Conservation (phyloP, 2,888 invertebrate genomes). For the Eilema griseolum region DNA sequence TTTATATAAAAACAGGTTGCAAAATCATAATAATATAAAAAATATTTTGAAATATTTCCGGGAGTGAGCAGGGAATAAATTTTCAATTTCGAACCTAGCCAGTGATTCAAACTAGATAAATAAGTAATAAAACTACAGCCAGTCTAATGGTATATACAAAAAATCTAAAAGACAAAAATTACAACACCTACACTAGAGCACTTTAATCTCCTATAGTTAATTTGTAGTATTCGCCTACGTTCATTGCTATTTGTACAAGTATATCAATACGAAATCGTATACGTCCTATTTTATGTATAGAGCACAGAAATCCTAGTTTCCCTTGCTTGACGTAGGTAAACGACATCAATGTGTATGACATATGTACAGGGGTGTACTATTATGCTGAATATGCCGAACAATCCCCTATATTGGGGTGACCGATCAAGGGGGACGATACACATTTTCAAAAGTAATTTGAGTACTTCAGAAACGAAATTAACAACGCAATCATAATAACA, state of each 20-base stretch:
- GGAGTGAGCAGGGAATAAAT: too few species aligned
- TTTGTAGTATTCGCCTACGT: background rate
- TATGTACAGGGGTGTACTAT: constrained; percentile 18
- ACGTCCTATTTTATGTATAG: background rate
- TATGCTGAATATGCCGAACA: constrained; percentile 15
- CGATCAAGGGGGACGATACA: constrained; percentile 10
- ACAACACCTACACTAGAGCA: background rate
- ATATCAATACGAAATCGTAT: background rate
- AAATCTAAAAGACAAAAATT: background rate
- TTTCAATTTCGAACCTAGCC: too few species aligned
- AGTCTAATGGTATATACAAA: too few species aligned
- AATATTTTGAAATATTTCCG: too few species aligned
- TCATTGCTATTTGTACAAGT: background rate
- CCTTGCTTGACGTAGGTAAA: constrained; percentile 26
- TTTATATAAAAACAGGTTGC: too few species aligned
- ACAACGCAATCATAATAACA: constrained; percentile 19
- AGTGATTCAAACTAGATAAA: too few species aligned
- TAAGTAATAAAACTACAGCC: too few species aligned
- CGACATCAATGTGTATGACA: constrained; percentile 23
- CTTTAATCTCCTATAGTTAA: background rate
- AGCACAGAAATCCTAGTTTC: background rate
- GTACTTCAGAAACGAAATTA: constrained; percentile 10
- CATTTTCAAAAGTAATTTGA: constrained; percentile 16
- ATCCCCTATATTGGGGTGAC: constrained; percentile 11
- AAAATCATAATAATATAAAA: too few species aligned